Evolutionary conservation across 1,140 invertebrate species (phyloP), one percentile per base, ranked within the genome.

Genomic region (Macrocentrus cingulum): DNA sequence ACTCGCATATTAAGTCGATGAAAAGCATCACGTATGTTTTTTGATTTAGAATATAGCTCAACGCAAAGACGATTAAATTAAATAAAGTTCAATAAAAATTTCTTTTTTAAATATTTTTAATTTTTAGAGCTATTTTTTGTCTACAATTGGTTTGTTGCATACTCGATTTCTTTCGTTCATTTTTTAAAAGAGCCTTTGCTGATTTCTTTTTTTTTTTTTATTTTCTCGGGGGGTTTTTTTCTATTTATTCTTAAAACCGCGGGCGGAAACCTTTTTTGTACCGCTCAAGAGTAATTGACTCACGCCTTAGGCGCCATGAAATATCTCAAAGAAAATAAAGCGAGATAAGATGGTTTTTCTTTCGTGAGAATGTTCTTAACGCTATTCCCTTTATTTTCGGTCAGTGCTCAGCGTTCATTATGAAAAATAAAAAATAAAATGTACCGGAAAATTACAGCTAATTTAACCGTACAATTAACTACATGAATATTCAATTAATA

Each of bases 321-420:
- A 56, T 48, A 49, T 56, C 44, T 49, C 54, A 48, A 56, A 49
- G 54, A 46, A 56, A 56, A 49, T 56, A 49, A 56, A 46, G 45
- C 29, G 34, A 45, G 44, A 56, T 56, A 49, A 34, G 29, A 13
- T 37, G 54, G 11, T 56, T 56, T 56, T 18, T 48, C 34, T 13
- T 34, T 46, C 9, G 29, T 56, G 44, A 37, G 19, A 36, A 56
- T 15, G 19, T 22, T 46, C 13, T 8, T 5, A 8, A 36, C 9
- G 20, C 11, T n/a, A 11, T 45, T 18, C 15, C 18, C 18, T 48
- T 48, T 46, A 9, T 22, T 13, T 32, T 45, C 19, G 18, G n/a
- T 6, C 16, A 7, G 13, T 36, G 45, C 46, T 36, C 16, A 48
- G 39, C 44, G 11, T 16, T 49, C 45, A 48, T 48, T 56, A 49